A percentile compares a stretch with the other conserved stretches of the same genome.
These are phyloP conservation scores for Herpailurus yagouaroundi DNA, from an alignment of 2,113 vertebrate genomes.

Conservation along the genomic window DNA sequence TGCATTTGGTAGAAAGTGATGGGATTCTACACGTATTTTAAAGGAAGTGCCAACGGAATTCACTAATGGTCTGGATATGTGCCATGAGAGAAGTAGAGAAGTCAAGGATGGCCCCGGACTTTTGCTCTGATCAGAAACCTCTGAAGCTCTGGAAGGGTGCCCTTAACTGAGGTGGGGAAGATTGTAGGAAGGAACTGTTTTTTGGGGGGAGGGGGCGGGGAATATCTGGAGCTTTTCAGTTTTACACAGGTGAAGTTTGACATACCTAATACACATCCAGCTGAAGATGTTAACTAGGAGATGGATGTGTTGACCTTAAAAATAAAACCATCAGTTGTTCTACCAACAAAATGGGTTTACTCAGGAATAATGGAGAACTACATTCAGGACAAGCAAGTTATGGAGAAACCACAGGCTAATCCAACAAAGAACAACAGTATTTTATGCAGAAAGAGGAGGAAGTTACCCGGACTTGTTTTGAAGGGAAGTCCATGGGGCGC, in stretches of 20 bases:
- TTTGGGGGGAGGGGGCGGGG: fast-evolving
- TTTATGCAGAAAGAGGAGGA: not conserved
- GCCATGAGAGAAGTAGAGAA: not conserved
- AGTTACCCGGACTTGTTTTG: not conserved
- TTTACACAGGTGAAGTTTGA: not conserved
- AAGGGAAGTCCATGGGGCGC: not conserved
- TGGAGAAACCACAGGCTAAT: not conserved
- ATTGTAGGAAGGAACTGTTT: not conserved
- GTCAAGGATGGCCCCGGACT: not conserved
- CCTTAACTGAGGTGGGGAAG: not conserved
- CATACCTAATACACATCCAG: not conserved
- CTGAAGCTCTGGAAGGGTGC: not conserved
- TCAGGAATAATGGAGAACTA: not conserved
- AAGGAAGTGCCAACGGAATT: not conserved
- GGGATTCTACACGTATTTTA: not conserved
- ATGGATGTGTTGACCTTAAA: not conserved
- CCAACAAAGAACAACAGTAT: not conserved
- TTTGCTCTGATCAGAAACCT: not conserved
- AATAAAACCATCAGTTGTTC: not conserved
- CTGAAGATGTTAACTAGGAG: not conserved
- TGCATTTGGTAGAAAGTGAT: not conserved
- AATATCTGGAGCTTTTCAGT: not conserved
- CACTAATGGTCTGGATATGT: not conserved
- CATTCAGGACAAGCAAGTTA: not conserved
- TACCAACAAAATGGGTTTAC: not conserved